Evolutionary conservation across 2,888 invertebrate species (phyloP).

Genomic region (Drosophila nigritarsus): DNA sequence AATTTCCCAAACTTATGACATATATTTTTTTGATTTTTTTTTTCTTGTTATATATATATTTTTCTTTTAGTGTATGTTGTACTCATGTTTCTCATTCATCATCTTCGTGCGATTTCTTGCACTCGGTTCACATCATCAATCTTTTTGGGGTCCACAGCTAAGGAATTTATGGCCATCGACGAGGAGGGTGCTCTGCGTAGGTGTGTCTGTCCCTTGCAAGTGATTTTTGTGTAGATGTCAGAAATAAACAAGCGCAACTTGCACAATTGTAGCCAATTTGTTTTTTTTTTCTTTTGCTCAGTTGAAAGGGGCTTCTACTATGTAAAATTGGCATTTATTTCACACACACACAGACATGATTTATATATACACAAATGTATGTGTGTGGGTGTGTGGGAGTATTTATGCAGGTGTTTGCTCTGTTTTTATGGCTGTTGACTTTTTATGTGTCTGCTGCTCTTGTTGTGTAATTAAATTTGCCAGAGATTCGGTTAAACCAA

Average conservation of each 20-base stretch:
- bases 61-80: conserved; percentile 6
- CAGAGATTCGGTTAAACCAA: conserved; percentile 17
- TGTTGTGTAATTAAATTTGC: conserved; percentile 56
- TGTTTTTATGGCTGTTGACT: conserved; percentile 16
- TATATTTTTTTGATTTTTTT: not conserved
- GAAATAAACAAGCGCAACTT: conserved; percentile 52
- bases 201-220: conserved; percentile 19
- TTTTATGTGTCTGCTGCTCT: conserved; percentile 5
- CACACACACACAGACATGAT: conserved; percentile 31
- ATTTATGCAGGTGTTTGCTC: conserved; percentile 38
- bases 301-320: conserved; percentile 20
- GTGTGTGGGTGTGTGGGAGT: conserved; percentile 2
- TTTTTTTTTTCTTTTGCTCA: conserved; percentile 29
- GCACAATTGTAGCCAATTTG: conserved; percentile 68
- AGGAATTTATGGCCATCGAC: conserved; percentile 57
- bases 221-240: conserved; percentile 49
- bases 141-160: conserved; percentile 48
- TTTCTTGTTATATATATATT: no score
- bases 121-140: conserved; percentile 68
- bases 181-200: not conserved
- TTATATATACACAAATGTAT: conserved; percentile 9
- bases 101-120: conserved; percentile 67
- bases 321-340: conserved; percentile 72
- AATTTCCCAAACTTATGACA: not conserved
- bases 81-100: conserved; percentile 65